Base-by-base conservation (phyloP, 2,113 vertebrate species). In the Melanerpes aurifrons region DNA sequence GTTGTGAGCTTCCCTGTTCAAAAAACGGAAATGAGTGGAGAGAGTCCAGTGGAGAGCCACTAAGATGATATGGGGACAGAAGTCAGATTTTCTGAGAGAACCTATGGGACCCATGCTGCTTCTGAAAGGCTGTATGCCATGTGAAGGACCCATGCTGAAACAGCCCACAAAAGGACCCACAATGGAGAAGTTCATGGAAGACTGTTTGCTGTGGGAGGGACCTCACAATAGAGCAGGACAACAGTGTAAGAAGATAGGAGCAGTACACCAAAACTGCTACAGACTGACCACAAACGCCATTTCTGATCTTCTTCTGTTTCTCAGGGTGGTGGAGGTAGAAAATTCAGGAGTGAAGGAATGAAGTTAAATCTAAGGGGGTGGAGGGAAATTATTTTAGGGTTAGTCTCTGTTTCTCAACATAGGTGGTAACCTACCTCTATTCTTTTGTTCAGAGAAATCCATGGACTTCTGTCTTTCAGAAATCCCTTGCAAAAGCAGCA, bases 251-350 rank as follows among this genome's bases (percentile, higher is more conserved):
- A 15, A 56, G 22, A n/a, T 68, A 73, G 47, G 21, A 73, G 9
- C 22, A 56, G 24, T 12, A 78, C 11, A 68, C 37, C 21, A 16
- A 22, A 67, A 32, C n/a, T 21, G 9, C 28, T 67, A 61, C 8
- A 8, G 7, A 29, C 54, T 47, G 54, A 73, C 22, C 16, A 68
- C 47, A 74, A 62, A 40, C 6, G 16, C 16, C 2, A 4, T 75
- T 63, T 29, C 15, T 57, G 31, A 63, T 45, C 10, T 40, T 63
- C 48, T 29, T 79, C 40, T 1, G 6, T 15, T 45, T 12, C 48
- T 57, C 1, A 0, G 2, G 2, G 3, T 26, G 6, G 5, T 43
- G 19, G 18, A 62, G 10, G 8, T 61, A 62, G 19, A 68, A 73
- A 9, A 87, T 10, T 43, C 3, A 3, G 37, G 29, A 67, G 3